Conservation (phyloP, 2,113 vertebrate genomes). For the Amia ocellicauda region DNA sequence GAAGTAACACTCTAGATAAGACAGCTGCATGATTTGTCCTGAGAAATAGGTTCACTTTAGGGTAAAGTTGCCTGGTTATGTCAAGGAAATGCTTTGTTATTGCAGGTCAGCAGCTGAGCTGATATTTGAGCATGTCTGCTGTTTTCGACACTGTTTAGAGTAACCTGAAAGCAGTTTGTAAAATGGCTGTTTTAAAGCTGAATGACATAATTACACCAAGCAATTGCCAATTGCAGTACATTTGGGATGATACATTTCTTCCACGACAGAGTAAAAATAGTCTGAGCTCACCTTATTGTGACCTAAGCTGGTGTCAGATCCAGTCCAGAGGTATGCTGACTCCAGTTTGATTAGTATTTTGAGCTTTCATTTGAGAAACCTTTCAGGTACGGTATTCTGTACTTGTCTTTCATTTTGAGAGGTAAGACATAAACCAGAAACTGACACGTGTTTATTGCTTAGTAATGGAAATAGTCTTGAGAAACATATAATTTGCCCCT, state of each 20-base stretch:
- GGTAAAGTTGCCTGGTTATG: not conserved
- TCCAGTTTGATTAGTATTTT: no score
- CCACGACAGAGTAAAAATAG: not conserved
- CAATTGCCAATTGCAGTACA: conserved; percentile 1
- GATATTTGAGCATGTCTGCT: conserved; percentile 7
- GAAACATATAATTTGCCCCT: no score
- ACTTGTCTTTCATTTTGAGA: no score
- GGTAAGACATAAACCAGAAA: no score
- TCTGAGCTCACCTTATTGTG: not conserved
- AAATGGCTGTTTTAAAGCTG: conserved; percentile 8
- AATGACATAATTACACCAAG: conserved; percentile 3
- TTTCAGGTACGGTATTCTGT: no score
- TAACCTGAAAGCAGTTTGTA: conserved; percentile 1
- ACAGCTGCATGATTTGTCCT: not conserved
- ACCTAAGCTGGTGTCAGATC: no score
- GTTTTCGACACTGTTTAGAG: not conserved
- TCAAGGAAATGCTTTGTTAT: conserved; percentile 18
- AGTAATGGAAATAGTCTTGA: no score
- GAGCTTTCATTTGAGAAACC: no score
- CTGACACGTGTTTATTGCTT: no score
- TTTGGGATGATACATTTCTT: not conserved
- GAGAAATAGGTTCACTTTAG: not conserved
- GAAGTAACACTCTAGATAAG: conserved; percentile 2
- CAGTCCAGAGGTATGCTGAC: no score
- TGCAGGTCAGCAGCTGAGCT: conserved; percentile 4